Conservation (phyloP, 2,888 invertebrate genomes). For the Pardosa pseudoannulata region DNA sequence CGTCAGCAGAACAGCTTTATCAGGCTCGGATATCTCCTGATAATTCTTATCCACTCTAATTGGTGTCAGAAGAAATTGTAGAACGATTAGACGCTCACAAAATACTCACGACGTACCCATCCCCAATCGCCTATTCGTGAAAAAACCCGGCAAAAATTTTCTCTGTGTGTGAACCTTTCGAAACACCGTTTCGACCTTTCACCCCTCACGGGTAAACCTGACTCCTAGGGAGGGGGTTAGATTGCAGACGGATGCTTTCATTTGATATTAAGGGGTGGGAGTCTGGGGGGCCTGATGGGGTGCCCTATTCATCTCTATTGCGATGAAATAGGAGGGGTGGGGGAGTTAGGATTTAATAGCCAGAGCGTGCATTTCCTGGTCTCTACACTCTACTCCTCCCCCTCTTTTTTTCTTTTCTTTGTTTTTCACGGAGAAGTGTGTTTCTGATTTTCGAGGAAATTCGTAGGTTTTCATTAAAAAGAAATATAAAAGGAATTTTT, state of each 20-base stretch:
- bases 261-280: constrained; percentile 6
- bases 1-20: too few relatives aligned
- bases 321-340: not conserved
- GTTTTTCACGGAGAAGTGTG: too few relatives aligned
- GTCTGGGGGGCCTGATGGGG: not conserved
- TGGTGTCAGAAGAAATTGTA: not conserved
- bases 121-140: not conserved
- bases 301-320: not conserved
- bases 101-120: not conserved
- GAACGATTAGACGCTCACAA: not conserved
- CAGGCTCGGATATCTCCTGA: too few relatives aligned
- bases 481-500: too few relatives aligned
- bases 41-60: too few relatives aligned
- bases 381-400: too few relatives aligned
- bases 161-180: not conserved
- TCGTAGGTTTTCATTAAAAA: too few relatives aligned
- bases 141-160: not conserved
- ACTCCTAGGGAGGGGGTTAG: not conserved
- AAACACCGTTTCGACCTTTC: not conserved
- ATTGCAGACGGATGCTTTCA: constrained; percentile 4
- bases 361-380: too few relatives aligned
- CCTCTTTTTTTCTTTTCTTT: too few relatives aligned
- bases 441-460: too few relatives aligned
- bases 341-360: not conserved
- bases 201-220: not conserved